These are phyloP conservation scores for Aradus depressus DNA, from an alignment of 2,888 invertebrate species.

Conservation along the genomic window DNA sequence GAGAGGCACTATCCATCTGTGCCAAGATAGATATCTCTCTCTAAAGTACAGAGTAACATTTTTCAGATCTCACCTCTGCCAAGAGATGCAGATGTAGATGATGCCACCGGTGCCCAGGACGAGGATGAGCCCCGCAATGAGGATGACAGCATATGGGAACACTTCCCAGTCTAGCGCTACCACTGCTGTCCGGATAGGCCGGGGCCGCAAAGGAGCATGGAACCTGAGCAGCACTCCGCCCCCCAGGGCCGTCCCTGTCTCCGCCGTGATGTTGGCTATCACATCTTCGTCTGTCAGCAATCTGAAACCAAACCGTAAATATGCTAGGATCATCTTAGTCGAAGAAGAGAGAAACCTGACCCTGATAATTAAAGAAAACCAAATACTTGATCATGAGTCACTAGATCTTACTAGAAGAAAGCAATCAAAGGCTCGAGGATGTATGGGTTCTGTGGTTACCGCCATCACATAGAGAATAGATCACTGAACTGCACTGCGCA, in stretches of 20 bases:
- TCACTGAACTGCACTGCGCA: too few species aligned
- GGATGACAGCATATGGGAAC: conserved; percentile 79
- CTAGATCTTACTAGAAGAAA: too few species aligned
- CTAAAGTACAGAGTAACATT: too few species aligned
- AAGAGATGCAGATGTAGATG: conserved; percentile 84
- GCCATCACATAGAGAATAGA: too few species aligned
- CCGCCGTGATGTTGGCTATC: conserved; percentile 52
- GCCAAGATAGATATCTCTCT: too few species aligned
- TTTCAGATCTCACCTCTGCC: conserved; percentile 60
- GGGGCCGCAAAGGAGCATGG: conserved; percentile 45
- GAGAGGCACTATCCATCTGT: too few species aligned
- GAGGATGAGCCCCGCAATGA: conserved; percentile 79
- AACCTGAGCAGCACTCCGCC: conserved; percentile 36
- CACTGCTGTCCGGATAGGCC: conserved; percentile 38
- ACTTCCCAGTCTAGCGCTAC: conserved; percentile 53
- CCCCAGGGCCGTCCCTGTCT: conserved; percentile 17
- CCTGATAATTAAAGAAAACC: too few species aligned
- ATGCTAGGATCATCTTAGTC: too few species aligned
- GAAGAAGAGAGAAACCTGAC: too few species aligned
- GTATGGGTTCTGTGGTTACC: too few species aligned
- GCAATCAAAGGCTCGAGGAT: too few species aligned
- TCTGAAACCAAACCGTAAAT: conserved; percentile 36
- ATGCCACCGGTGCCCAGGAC: conserved; percentile 79
- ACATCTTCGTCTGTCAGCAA: conserved; percentile 49
- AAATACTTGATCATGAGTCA: too few species aligned